These are phyloP conservation scores for Colius striatus DNA, from an alignment of 2,113 vertebrate species.

Conservation along the genomic window DNA sequence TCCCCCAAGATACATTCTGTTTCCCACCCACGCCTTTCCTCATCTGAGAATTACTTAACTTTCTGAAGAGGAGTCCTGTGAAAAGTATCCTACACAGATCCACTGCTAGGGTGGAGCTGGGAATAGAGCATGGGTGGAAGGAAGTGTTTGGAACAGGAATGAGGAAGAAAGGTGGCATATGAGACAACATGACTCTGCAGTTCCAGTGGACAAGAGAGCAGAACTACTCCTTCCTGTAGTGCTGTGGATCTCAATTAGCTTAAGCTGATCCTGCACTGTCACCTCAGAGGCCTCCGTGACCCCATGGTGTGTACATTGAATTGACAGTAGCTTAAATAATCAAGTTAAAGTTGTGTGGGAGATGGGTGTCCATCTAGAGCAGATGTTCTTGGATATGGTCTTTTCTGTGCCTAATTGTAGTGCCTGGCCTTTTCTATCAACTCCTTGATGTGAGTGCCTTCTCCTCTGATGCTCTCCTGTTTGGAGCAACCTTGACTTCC, in stretches of 20 bases:
- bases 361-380: neutral
- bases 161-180: neutral
- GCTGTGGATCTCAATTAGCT: neutral
- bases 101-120: slow-evolving; percentile 23
- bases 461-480: neutral
- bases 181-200: neutral
- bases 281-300: neutral
- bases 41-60: slow-evolving; percentile 50
- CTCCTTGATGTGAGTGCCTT: neutral
- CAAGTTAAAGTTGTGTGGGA: neutral
- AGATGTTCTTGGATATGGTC: neutral
- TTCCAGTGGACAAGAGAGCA: neutral
- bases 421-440: neutral
- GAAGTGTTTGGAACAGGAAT: neutral
- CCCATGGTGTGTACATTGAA: neutral
- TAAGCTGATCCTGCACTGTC: neutral
- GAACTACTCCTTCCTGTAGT: neutral
- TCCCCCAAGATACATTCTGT: slow-evolving; percentile 23
- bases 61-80: slow-evolving; percentile 57
- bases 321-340: neutral
- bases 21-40: slow-evolving; percentile 22
- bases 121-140: slow-evolving; percentile 34
- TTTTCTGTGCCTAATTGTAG: neutral
- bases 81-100: slow-evolving; percentile 43
- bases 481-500: neutral